phyloP scores from a whole-genome alignment of 2,888 invertebrate genomes.

The Lacanobia oleracea region DNA sequence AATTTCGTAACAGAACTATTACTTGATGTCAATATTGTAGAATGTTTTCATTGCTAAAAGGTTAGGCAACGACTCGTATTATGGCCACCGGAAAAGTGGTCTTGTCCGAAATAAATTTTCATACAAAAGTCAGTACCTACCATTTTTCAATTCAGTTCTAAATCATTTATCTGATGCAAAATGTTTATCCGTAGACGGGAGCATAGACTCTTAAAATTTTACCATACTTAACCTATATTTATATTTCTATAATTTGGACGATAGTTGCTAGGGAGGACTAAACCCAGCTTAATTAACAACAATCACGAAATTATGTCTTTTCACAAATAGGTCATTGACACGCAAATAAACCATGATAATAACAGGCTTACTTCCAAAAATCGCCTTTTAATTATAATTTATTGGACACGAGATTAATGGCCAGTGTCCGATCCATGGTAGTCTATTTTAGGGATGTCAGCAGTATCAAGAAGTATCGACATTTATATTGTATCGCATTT shows the following conservation, averaged over 20 bases:
- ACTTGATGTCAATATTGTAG: not conserved
- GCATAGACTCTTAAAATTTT: no score
- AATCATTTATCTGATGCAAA: no score
- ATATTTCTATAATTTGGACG: not conserved
- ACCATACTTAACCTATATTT: no score
- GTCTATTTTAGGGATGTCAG: constrained; percentile 16
- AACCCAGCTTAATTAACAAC: not conserved
- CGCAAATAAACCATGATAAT: constrained; percentile 37
- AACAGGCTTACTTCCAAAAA: constrained; percentile 23
- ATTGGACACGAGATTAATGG: constrained; percentile 50
- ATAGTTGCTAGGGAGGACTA: not conserved
- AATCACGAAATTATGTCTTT: not conserved
- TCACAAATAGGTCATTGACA: constrained; percentile 33
- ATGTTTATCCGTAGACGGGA: no score
- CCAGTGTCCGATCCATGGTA: constrained; percentile 15
- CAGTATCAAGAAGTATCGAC: not conserved
- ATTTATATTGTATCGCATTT: not conserved
- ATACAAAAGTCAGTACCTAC: no score
- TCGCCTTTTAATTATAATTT: constrained; percentile 46
- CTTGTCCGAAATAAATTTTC: no score
- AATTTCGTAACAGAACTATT: no score
- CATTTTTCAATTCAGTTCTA: no score
- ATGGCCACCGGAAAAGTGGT: no score
- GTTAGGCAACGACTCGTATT: no score
- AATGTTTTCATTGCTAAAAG: not conserved